Percentiles rank a stretch among this genome's conserved stretches.
These are phyloP conservation scores for Drosophila limbata DNA, from an alignment of 2,888 invertebrate genomes.

Conservation along the genomic window DNA sequence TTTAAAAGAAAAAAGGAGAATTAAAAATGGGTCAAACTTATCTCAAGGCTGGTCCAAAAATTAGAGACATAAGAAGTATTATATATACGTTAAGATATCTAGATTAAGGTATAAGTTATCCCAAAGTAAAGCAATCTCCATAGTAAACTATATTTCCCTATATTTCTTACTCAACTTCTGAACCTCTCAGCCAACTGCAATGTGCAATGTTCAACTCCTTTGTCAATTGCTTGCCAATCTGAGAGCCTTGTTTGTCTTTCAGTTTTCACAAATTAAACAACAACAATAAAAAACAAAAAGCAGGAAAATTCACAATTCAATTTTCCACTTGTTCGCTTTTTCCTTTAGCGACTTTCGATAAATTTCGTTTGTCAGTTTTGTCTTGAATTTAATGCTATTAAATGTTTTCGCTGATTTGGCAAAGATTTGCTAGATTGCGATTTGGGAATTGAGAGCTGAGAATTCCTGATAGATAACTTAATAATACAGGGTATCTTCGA, in stretches of 20 bases:
- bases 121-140: neutral
- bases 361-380: conserved; percentile 43
- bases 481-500: neutral
- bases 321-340: conserved; percentile 69
- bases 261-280: conserved; percentile 9
- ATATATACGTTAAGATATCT: too few relatives aligned
- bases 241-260: conserved; percentile 6
- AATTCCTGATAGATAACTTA: neutral
- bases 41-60: too few relatives aligned
- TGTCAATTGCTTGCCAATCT: conserved; percentile 11
- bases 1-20: too few relatives aligned
- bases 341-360: conserved; percentile 27
- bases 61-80: too few relatives aligned
- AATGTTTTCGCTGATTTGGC: conserved; percentile 51
- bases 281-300: too few relatives aligned
- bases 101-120: too few relatives aligned
- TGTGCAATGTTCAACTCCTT: neutral
- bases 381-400: conserved; percentile 44
- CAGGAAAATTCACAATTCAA: too few relatives aligned
- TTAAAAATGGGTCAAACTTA: too few relatives aligned
- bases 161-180: neutral
- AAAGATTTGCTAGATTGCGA: conserved; percentile 13
- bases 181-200: too few relatives aligned
- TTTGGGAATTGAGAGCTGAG: neutral
- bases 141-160: neutral